A percentile compares a stretch with the other conserved stretches of the same genome.
Conservation (phyloP, 1,140 invertebrate genomes). For the Phocides pigmalion region DNA sequence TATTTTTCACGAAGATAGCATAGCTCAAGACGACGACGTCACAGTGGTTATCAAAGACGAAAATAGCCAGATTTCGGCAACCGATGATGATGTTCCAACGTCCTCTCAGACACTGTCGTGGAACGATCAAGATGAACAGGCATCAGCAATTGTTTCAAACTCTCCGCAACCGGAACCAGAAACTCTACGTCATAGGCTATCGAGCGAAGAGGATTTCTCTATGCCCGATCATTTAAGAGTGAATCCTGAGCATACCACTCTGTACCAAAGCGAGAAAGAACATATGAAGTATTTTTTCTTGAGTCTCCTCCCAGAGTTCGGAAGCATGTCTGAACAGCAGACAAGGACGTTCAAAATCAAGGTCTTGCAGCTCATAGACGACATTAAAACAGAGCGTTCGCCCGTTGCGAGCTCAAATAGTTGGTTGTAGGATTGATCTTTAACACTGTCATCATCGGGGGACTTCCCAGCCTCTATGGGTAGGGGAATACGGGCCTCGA, state of each 20-base stretch:
- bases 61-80: neutral
- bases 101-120: neutral
- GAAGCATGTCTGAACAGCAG: conserved; percentile 20
- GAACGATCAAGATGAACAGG: conserved; percentile 1
- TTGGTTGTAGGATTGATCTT: neutral
- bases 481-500: too few species aligned
- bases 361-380: conserved; percentile 24
- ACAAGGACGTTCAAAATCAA: conserved; percentile 23
- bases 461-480: too few species aligned
- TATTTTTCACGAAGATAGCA: neutral
- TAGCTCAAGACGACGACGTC: conserved; percentile 9
- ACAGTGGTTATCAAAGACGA: conserved; percentile 7
- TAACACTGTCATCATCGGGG: too few species aligned
- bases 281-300: conserved; percentile 31
- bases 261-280: conserved; percentile 3
- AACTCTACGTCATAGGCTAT: neutral
- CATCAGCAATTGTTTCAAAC: neutral
- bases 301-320: conserved; percentile 19
- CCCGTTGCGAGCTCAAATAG: neutral
- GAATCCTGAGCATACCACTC: neutral
- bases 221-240: conserved; percentile 18
- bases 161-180: neutral
- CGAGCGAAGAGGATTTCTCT: conserved; percentile 29
- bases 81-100: neutral
- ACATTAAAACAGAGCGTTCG: conserved; percentile 12